Conservation (phyloP, 2,113 vertebrate species). For the Micronycteris hirsuta region DNA sequence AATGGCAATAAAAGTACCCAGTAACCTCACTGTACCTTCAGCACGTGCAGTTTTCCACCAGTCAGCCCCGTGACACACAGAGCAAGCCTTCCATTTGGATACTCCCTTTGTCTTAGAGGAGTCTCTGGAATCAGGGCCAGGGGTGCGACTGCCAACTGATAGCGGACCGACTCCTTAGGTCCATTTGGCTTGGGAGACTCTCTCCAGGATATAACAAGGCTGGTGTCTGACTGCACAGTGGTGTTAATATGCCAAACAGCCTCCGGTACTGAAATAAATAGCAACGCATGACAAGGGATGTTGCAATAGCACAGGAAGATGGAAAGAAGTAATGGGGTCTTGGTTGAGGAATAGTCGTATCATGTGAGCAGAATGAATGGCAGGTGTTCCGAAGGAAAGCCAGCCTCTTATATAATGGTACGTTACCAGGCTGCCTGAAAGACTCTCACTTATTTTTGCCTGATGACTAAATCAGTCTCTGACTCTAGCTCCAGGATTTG, state of each 20-base stretch:
- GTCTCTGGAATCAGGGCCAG: slow-evolving; percentile 51
- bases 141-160: slow-evolving; percentile 75
- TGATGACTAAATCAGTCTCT: slow-evolving; percentile 34
- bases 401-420: background rate
- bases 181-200: slow-evolving; percentile 78
- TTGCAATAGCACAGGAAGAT: background rate
- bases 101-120: slow-evolving; percentile 74
- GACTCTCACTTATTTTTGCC: background rate
- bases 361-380: background rate
- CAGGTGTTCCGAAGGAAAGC: background rate
- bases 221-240: slow-evolving; percentile 74
- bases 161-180: slow-evolving; percentile 75
- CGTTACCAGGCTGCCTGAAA: background rate
- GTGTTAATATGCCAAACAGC: slow-evolving; percentile 65
- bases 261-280: slow-evolving; percentile 79
- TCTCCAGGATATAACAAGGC: slow-evolving; percentile 73
- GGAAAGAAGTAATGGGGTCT: background rate
- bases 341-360: background rate
- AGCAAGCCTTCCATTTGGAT: slow-evolving; percentile 66
- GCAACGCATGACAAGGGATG: background rate
- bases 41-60: slow-evolving; percentile 61
- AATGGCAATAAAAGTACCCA: background rate
- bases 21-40: slow-evolving; percentile 73
- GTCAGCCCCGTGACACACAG: slow-evolving; percentile 71
- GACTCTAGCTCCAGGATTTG: background rate